These are phyloP conservation scores for Melolontha melolontha DNA, from an alignment of 2,888 invertebrate genomes.

Conservation along the genomic window DNA sequence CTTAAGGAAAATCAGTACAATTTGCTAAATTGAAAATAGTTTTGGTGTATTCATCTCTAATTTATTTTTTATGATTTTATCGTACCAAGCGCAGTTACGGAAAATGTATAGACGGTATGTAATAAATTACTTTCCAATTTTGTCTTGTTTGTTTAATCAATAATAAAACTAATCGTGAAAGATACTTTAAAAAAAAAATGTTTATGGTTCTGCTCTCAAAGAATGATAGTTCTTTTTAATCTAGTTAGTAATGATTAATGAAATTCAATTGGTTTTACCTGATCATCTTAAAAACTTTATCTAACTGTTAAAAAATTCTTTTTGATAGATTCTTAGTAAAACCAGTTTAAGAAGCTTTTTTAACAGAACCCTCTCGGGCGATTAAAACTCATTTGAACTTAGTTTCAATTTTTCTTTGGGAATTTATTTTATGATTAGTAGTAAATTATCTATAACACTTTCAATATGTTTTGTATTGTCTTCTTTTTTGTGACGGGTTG, in stretches of 20 bases:
- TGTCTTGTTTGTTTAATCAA: background rate
- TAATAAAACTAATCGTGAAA: background rate
- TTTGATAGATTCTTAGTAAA: constrained; percentile 25
- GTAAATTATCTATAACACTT: too few species aligned
- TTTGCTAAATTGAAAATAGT: too few species aligned
- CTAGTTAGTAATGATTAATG: constrained; percentile 30
- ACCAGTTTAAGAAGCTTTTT: background rate
- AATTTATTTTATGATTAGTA: too few species aligned
- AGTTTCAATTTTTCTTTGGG: too few species aligned
- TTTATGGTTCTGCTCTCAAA: constrained; percentile 7
- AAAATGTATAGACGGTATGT: background rate
- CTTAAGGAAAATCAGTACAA: too few species aligned
- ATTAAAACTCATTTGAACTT: too few species aligned
- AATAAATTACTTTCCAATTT: background rate
- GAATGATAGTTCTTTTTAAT: background rate
- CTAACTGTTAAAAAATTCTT: background rate
- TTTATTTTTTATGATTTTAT: too few species aligned
- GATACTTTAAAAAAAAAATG: background rate
- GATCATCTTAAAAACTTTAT: constrained; percentile 6
- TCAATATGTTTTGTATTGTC: background rate
- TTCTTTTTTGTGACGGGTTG: background rate
- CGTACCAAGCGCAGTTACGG: too few species aligned
- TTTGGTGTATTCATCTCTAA: too few species aligned
- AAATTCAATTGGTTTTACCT: constrained; percentile 8
- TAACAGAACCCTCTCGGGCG: too few species aligned